Evolutionary conservation across 53 echinoderm and acorn worm species (phyloP).

Genomic region (Paelopatides confundens): DNA sequence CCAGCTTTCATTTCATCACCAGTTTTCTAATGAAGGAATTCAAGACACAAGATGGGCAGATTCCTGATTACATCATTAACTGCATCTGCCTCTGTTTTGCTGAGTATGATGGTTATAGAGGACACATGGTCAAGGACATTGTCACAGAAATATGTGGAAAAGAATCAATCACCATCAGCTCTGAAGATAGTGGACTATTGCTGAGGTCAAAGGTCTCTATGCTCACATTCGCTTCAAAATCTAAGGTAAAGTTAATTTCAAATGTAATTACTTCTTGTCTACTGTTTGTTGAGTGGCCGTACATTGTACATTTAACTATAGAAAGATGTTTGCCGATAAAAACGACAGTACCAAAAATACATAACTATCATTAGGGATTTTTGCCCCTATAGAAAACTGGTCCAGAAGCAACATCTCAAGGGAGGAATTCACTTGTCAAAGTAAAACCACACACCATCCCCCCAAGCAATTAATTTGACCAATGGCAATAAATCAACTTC

Average conservation of each 20-base stretch:
- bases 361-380: too few relatives aligned
- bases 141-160: not conserved
- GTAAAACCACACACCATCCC: too few relatives aligned
- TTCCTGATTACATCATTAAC: not conserved
- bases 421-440: too few relatives aligned
- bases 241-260: not conserved
- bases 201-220: not conserved
- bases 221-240: not conserved
- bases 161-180: not conserved
- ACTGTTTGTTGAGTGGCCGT: too few relatives aligned
- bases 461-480: too few relatives aligned
- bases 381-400: too few relatives aligned
- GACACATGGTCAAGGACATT: not conserved
- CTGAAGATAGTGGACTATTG: not conserved
- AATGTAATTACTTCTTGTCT: too few relatives aligned
- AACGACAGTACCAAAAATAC: too few relatives aligned
- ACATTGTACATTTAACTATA: too few relatives aligned
- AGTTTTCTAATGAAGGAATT: not conserved
- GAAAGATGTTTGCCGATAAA: too few relatives aligned
- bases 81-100: conserved; percentile 3
- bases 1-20: not conserved
- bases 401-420: too few relatives aligned
- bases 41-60: not conserved
- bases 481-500: too few relatives aligned
- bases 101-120: not conserved